A percentile compares a stretch with the other conserved stretches of the same genome.
phyloP scores from a whole-genome alignment of 2,113 vertebrate genomes.

The Vulpes vulpes region DNA sequence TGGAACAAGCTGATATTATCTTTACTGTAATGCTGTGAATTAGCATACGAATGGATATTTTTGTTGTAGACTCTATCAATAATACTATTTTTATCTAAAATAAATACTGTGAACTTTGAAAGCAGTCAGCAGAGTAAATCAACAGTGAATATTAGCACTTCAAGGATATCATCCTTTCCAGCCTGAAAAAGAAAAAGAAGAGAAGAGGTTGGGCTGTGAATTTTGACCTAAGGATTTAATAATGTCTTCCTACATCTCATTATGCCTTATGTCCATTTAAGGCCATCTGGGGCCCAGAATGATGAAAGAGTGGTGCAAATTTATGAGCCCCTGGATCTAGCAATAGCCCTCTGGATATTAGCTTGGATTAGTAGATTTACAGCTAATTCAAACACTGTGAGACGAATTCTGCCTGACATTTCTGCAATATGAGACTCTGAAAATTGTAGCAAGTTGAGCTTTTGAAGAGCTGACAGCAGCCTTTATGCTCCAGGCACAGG shows the following conservation, averaged over 20 bases:
- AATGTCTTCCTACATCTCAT: constrained; percentile 86
- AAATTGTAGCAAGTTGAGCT: constrained; percentile 72
- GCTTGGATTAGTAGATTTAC: constrained; percentile 85
- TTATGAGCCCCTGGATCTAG: constrained; percentile 81
- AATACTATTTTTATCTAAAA: constrained; percentile 80
- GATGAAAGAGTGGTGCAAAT: constrained; percentile 85
- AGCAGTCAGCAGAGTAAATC: constrained; percentile 79
- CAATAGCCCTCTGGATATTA: constrained; percentile 83
- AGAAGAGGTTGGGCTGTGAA: constrained; percentile 77
- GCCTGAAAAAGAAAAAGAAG: constrained; percentile 75
- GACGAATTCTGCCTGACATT: constrained; percentile 82
- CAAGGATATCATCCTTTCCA: constrained; percentile 81
- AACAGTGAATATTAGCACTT: constrained; percentile 85
- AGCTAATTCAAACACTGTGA: constrained; percentile 83
- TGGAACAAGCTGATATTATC: constrained; percentile 56
- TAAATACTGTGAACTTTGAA: constrained; percentile 81
- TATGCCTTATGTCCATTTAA: constrained; percentile 79
- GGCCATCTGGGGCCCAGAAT: constrained; percentile 82
- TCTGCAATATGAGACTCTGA: constrained; percentile 66
- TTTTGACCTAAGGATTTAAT: constrained; percentile 87
- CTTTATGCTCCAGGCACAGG: constrained; percentile 76
- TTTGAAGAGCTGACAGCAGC: constrained; percentile 76
- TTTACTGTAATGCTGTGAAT: constrained; percentile 65
- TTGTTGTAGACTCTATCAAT: constrained; percentile 76
- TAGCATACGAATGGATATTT: constrained; percentile 70